Evolutionary conservation across 2,888 invertebrate genomes (phyloP).

Genomic region (Peribatodes rhomboidaria): DNA sequence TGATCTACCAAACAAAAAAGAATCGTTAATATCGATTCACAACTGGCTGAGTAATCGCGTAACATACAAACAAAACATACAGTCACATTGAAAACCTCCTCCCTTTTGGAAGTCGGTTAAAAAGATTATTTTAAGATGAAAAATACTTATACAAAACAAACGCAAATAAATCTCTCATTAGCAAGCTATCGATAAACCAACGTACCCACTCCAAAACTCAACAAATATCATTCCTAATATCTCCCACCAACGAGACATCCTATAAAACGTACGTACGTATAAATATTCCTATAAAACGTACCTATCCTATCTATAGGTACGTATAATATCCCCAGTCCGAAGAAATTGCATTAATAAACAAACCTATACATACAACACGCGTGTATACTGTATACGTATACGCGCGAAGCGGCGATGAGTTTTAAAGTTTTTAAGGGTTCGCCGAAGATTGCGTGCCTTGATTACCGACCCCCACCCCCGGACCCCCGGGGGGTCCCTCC

Average conservation of each 20-base stretch:
- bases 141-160: no score
- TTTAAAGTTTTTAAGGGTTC: slow-evolving; percentile 88
- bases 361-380: slow-evolving; percentile 47
- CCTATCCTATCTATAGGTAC: no score
- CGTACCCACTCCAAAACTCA: not conserved
- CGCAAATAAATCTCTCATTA: no score
- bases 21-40: no score
- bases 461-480: slow-evolving; percentile 81
- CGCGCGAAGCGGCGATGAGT: slow-evolving; percentile 82
- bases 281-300: slow-evolving; percentile 32
- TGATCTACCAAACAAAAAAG: no score
- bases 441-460: slow-evolving; percentile 89
- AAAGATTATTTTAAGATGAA: no score
- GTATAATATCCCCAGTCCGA: slow-evolving; percentile 40
- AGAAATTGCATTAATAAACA: slow-evolving; percentile 68
- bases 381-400: slow-evolving; percentile 34
- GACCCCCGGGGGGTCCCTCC: slow-evolving; percentile 61
- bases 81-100: no score
- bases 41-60: no score
- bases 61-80: no score
- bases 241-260: slow-evolving; percentile 26
- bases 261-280: no score
- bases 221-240: not conserved
- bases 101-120: no score
- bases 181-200: no score